These are phyloP conservation scores for Mactromeris polynyma DNA, from an alignment of 2,888 invertebrate genomes.

Conservation along the genomic window DNA sequence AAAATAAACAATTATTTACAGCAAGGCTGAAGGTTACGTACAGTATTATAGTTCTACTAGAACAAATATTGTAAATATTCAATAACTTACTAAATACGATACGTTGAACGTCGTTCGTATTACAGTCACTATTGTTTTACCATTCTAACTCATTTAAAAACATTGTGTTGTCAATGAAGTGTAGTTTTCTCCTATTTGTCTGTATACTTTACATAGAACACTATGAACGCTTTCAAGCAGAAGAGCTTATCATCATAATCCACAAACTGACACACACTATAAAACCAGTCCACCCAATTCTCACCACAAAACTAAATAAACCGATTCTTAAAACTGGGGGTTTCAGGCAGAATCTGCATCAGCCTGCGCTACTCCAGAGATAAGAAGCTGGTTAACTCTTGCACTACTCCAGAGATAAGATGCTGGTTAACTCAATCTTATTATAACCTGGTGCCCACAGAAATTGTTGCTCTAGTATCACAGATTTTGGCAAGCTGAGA, in stretches of 20 bases:
- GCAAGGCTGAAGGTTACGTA: neutral
- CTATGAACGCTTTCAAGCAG: neutral
- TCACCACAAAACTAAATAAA: neutral
- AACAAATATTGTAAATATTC: neutral
- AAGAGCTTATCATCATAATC: neutral
- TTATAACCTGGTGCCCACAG: too few species aligned
- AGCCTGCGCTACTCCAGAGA: too few species aligned
- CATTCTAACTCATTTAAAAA: neutral
- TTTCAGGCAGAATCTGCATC: neutral
- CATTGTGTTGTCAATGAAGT: neutral
- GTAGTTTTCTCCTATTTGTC: neutral
- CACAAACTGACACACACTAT: neutral
- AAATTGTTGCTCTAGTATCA: too few species aligned
- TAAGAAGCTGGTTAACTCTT: too few species aligned
- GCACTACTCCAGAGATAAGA: too few species aligned
- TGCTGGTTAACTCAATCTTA: too few species aligned
- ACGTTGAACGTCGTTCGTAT: neutral
- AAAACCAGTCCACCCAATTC: neutral
- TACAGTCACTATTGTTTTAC: conserved; percentile 9
- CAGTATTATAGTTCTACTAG: neutral
- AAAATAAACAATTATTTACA: neutral
- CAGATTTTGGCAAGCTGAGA: too few species aligned
- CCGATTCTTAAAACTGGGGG: neutral
- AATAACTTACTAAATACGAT: neutral
- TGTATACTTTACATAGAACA: neutral